Conservation (phyloP, 64 coral and sea anemone genomes). For the Platygyra sinensis region DNA sequence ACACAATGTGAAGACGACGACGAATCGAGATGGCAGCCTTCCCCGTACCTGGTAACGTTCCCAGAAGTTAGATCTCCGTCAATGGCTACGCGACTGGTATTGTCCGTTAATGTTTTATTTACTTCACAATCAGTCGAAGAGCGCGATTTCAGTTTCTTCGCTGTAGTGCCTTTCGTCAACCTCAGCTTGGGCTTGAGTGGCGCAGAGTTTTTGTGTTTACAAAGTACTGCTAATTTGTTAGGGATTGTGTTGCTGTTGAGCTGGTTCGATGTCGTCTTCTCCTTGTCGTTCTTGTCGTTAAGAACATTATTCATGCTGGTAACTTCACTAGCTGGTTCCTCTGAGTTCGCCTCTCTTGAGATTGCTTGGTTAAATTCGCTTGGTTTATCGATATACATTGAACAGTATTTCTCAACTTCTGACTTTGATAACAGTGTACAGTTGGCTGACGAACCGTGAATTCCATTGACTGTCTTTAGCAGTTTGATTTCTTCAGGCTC, state of each 20-base stretch:
- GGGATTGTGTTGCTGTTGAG: constrained; percentile 6
- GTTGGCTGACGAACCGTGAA: constrained; percentile 93
- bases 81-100: neutral
- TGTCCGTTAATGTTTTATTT: constrained; percentile 32
- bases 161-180: constrained; percentile 8
- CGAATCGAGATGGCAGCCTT: neutral
- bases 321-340: neutral
- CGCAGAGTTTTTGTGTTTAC: constrained; percentile 26
- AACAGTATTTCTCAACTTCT: constrained; percentile 90
- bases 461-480: constrained; percentile 90
- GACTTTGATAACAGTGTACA: constrained; percentile 86
- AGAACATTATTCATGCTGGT: constrained; percentile 11
- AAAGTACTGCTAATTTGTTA: constrained; percentile 17
- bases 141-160: constrained; percentile 22
- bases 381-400: constrained; percentile 73
- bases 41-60: neutral
- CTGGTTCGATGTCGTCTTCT: neutral
- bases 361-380: constrained; percentile 59
- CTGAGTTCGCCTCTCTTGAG: constrained; percentile 19
- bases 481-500: constrained; percentile 89
- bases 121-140: neutral
- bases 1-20: neutral
- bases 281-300: constrained; percentile 1
- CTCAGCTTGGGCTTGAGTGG: neutral
- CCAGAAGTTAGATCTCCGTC: constrained; percentile 9